Evolutionary conservation across 2,113 vertebrate genomes (phyloP).

Genomic region (Microcebus ravelobensis): DNA sequence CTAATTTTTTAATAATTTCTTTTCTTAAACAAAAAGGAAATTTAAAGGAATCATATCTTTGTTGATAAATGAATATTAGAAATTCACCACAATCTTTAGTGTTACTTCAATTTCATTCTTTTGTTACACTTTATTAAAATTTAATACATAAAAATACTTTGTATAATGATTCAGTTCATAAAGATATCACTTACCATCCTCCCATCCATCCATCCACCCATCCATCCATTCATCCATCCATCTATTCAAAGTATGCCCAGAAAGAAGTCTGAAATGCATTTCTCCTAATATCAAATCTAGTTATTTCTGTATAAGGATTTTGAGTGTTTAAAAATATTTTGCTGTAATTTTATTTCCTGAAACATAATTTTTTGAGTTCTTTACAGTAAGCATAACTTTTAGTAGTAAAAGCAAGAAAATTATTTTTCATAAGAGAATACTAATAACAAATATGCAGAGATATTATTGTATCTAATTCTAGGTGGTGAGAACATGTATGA

Average conservation of each 20-base stretch:
- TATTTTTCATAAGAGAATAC: not conserved
- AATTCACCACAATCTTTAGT: not conserved
- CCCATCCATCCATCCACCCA: not conserved
- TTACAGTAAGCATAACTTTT: not conserved
- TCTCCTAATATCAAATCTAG: not conserved
- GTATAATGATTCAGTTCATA: not conserved
- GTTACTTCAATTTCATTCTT: not conserved
- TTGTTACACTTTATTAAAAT: not conserved
- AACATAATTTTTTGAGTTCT: not conserved
- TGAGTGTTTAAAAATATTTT: not conserved
- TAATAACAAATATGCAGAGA: not conserved
- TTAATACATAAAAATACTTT: not conserved
- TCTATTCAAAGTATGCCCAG: not conserved
- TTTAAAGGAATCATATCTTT: not conserved
- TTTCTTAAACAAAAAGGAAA: slow-evolving; percentile 29
- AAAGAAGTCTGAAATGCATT: not conserved
- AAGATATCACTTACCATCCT: not conserved
- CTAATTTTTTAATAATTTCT: not conserved
- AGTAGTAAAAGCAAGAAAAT: not conserved
- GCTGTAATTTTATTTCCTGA: not conserved
- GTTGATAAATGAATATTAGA: not conserved
- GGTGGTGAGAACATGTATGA: not conserved
- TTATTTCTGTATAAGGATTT: not conserved
- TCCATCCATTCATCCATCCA: not conserved
- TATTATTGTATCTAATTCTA: not conserved